These are phyloP conservation scores for Papilio demoleus DNA, from an alignment of 2,888 invertebrate species.

Conservation along the genomic window DNA sequence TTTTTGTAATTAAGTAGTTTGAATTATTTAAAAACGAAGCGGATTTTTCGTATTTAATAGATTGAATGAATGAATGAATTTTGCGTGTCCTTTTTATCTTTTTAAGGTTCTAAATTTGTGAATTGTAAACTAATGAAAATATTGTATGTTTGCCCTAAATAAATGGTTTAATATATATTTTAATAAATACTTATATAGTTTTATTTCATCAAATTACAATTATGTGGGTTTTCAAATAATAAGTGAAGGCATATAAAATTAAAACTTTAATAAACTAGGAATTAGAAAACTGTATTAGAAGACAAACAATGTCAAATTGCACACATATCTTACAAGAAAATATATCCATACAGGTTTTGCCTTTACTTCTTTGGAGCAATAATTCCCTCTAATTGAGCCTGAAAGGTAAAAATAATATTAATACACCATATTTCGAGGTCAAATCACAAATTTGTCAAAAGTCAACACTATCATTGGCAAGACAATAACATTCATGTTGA, in stretches of 20 bases:
- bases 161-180: constrained; percentile 84
- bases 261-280: constrained; percentile 35
- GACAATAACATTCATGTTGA: no score
- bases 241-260: not conserved
- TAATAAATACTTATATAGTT: constrained; percentile 69
- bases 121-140: constrained; percentile 82
- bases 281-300: not conserved
- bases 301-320: constrained; percentile 22
- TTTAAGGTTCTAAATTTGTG: constrained; percentile 75
- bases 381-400: constrained; percentile 97
- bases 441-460: no score
- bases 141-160: constrained; percentile 82
- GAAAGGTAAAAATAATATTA: constrained; percentile 54
- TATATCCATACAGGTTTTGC: constrained; percentile 42
- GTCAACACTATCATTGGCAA: no score
- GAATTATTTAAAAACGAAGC: constrained; percentile 30
- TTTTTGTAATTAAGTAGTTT: constrained; percentile 33
- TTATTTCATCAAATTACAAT: constrained; percentile 39
- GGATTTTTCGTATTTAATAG: constrained; percentile 44
- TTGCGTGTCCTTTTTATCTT: constrained; percentile 79
- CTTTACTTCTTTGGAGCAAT: constrained; percentile 95
- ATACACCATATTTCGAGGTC: no score
- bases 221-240: no score
- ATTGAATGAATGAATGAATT: constrained; percentile 64
- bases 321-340: constrained; percentile 35